Conservation (phyloP, 1,140 invertebrate species). For the Drosophila ohnishii region DNA sequence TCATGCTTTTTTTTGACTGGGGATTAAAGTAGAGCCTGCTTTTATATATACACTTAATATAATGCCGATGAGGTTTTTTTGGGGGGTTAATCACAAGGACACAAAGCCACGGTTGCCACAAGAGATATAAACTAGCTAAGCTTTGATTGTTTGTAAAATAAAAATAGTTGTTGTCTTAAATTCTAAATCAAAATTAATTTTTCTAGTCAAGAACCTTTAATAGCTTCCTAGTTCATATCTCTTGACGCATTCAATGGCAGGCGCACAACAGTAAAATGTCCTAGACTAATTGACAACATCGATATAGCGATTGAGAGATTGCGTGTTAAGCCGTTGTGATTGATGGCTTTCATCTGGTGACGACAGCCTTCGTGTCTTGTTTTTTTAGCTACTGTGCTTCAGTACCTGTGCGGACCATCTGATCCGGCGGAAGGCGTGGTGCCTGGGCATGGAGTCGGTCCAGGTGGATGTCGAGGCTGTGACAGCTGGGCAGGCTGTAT, state of each 20-base stretch:
- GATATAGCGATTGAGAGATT: conserved; percentile 51
- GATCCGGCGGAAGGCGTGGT: conserved; percentile 67
- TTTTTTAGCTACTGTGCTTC: conserved; percentile 13
- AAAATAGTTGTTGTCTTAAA: background rate
- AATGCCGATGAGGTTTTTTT: conserved; percentile 23
- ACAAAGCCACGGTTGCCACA: background rate
- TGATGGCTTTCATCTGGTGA: conserved; percentile 19
- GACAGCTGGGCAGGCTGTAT: conserved; percentile 81
- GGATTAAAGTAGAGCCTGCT: conserved; percentile 13
- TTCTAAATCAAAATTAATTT: background rate
- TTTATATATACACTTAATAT: conserved; percentile 11
- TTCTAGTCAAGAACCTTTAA: background rate
- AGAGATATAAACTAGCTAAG: background rate
- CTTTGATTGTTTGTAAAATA: background rate
- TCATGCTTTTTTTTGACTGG: conserved; percentile 27
- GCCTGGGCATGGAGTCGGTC: conserved; percentile 77
- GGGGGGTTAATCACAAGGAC: conserved; percentile 30
- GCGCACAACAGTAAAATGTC: conserved; percentile 40
- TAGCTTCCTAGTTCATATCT: conserved; percentile 6
- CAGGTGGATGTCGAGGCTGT: conserved; percentile 79
- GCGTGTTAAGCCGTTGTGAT: conserved; percentile 34
- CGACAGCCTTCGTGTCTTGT: background rate
- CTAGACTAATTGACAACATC: conserved; percentile 76
- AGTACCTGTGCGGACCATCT: conserved; percentile 70
- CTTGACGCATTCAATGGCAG: background rate